These are phyloP conservation scores for Anniella stebbinsi DNA, from an alignment of 2,797 vertebrate species.

Conservation along the genomic window DNA sequence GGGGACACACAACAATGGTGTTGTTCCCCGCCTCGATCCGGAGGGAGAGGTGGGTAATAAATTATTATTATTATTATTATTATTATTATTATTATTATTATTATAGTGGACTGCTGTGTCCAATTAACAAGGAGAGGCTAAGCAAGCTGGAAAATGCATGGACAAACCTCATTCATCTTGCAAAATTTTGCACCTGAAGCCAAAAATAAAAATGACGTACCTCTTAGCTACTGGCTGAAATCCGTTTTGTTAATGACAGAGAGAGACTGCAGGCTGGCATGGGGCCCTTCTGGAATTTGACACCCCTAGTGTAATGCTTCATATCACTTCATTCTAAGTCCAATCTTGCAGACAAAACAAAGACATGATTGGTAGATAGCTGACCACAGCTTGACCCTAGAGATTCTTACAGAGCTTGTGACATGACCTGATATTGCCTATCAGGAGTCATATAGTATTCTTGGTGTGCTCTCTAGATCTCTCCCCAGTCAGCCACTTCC, in stretches of 20 bases:
- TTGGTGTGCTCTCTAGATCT: too few relatives aligned
- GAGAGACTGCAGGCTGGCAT: neutral
- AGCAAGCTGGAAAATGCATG: neutral
- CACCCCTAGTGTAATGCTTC: neutral
- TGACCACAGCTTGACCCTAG: neutral
- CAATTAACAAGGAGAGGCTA: neutral
- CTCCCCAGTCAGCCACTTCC: neutral
- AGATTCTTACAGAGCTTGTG: neutral
- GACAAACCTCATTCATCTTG: neutral
- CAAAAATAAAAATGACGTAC: neutral
- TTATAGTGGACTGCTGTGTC: too few relatives aligned
- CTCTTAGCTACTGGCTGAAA: neutral
- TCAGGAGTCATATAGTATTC: too few relatives aligned
- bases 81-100: too few relatives aligned
- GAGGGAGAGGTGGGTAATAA: too few relatives aligned
- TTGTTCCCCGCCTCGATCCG: too few relatives aligned
- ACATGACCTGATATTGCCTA: neutral
- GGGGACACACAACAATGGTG: too few relatives aligned
- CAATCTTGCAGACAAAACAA: neutral
- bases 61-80: too few relatives aligned
- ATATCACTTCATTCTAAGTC: neutral
- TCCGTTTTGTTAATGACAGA: neutral
- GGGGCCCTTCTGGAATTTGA: neutral
- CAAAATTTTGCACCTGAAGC: neutral
- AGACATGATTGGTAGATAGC: neutral